phyloP scores from a whole-genome alignment of 2,797 vertebrate genomes.

The Zonotrichia albicollis region DNA sequence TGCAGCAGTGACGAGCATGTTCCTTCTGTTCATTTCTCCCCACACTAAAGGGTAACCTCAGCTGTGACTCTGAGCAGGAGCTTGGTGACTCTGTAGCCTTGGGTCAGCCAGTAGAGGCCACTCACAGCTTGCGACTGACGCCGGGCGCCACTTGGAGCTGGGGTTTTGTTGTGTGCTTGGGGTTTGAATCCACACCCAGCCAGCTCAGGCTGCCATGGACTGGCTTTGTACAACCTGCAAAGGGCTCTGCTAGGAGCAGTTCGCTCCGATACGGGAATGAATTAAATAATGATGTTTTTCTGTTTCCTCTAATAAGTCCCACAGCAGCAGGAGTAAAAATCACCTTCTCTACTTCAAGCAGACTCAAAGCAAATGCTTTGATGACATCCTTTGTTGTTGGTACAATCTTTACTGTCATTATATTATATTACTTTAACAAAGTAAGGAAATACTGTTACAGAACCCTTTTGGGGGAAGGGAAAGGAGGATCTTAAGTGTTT shows the following conservation, averaged over 20 bases:
- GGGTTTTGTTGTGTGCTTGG: background rate
- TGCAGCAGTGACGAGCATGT: background rate
- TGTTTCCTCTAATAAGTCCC: background rate
- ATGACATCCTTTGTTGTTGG: background rate
- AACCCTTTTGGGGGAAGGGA: background rate
- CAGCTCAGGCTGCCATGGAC: background rate
- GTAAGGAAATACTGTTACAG: background rate
- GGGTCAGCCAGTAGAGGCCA: conserved; percentile 98
- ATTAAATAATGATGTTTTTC: background rate
- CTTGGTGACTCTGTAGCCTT: conserved; percentile 83
- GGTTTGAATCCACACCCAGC: background rate
- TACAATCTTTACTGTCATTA: background rate
- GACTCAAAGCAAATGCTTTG: background rate
- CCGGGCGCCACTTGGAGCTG: conserved; percentile 51
- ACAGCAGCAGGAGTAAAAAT: background rate
- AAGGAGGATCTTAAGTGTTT: background rate
- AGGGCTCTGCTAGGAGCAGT: background rate
- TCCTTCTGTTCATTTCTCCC: background rate
- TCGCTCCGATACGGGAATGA: background rate
- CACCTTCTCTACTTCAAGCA: background rate
- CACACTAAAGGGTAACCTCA: background rate
- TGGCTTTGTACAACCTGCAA: background rate
- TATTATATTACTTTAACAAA: background rate
- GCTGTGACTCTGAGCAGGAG: background rate
- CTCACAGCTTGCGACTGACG: conserved; percentile 90